phyloP scores from a whole-genome alignment of 2,113 vertebrate species.

The Acanthochromis polyacanthus region DNA sequence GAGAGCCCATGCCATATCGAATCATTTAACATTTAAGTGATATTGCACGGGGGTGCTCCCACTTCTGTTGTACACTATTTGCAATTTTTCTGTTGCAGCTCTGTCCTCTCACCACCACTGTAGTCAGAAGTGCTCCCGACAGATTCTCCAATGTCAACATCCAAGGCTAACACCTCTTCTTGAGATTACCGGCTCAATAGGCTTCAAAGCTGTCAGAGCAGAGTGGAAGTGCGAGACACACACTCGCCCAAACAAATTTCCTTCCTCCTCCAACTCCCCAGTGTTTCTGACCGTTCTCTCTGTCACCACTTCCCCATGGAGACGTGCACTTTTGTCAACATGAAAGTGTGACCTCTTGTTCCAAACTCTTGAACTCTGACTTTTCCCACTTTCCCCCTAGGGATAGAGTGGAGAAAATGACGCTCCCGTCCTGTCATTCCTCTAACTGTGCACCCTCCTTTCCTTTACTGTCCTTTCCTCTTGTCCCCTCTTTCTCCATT shows the following conservation, averaged over 20 bases:
- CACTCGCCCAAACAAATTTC: constrained; percentile 36
- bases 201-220: constrained; percentile 49
- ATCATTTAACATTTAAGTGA: too few species aligned
- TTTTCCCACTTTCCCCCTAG: constrained; percentile 61
- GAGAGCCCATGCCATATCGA: too few species aligned
- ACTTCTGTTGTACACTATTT: too few species aligned
- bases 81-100: neutral
- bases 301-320: constrained; percentile 11
- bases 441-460: constrained; percentile 25
- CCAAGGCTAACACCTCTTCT: constrained; percentile 37
- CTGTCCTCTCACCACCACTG: neutral
- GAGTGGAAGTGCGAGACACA: constrained; percentile 26
- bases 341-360: constrained; percentile 46
- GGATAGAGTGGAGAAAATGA: constrained; percentile 38
- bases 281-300: constrained; percentile 3
- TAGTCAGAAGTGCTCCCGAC: neutral
- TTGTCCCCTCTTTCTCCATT: constrained; percentile 15
- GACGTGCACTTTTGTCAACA: constrained; percentile 45
- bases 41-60: too few species aligned
- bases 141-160: constrained; percentile 18
- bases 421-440: constrained; percentile 72
- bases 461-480: constrained; percentile 18
- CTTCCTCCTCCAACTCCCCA: constrained; percentile 27
- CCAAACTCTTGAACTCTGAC: constrained; percentile 47
- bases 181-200: constrained; percentile 23